Base-by-base conservation (phyloP, 2,113 vertebrate species). In the Dermatemys mawii region DNA sequence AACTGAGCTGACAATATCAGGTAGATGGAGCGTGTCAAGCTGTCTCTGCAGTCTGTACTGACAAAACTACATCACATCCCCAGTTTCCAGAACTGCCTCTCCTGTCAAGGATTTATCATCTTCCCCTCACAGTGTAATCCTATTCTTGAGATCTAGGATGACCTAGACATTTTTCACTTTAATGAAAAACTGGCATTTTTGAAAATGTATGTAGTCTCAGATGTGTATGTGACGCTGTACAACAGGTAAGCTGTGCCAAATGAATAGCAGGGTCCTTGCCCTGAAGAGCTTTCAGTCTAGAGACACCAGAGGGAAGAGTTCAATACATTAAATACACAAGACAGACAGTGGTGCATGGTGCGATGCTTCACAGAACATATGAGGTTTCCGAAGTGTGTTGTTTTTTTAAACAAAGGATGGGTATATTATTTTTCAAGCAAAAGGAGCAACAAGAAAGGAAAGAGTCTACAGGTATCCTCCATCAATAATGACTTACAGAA, bases 71-170 rank as follows among this genome's bases (percentile, higher is more conserved):
- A 73, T 11, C 53, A 79, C 44, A 91, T 94, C 67, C 87, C 22
- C 41, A 63, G 35, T 49, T 89, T 60, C 78, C 53, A 94, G 75
- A 86, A 88, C 24, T 38, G 48, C 5, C 88, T 91, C 63, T 88
- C 44, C 17, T 92, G 79, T 86, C 89, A 86, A 94, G 82, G 51
- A 95, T 95, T 89, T 96, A 93, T 85, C 79, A 70, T 70, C n/a
- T 38, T 70, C 35, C 57, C 54, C 88, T 67, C 4, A n/a, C 8
- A 50, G 14, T 79, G 16, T 93, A 93, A 95, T 88, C 81, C 91
- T 48, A 48, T 93, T 13, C 60, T 54, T 90, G 49, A 78, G 54
- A 27, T 78, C n/a, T 48, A 81, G 46, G 17, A 80, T 8, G 90
- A 38, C 26, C 27, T 27, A 78, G 50, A 4, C 22, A 73, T 91